phyloP scores from a whole-genome alignment of 2,888 invertebrate genomes.

The Idaea aversata region DNA sequence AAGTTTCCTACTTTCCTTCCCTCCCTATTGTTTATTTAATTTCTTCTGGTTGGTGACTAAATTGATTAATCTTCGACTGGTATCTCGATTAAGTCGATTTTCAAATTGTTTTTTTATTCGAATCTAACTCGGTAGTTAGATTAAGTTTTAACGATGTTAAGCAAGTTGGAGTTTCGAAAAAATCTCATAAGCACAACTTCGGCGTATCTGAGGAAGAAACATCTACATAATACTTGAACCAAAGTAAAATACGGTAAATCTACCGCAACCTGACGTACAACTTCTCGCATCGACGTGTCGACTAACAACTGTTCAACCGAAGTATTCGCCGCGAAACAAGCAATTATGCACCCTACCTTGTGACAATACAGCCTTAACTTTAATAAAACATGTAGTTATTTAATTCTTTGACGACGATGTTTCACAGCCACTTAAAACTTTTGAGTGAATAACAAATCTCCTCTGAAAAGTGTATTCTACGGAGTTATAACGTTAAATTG shows the following conservation, averaged over 20 bases:
- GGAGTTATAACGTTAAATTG: constrained; percentile 75
- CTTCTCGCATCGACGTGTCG: constrained; percentile 58
- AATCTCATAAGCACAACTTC: background rate
- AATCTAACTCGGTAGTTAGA: background rate
- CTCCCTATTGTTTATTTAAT: constrained; percentile 26
- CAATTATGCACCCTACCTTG: constrained; percentile 47
- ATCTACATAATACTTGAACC: constrained; percentile 42
- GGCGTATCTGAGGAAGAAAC: constrained; percentile 27
- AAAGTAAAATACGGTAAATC: constrained; percentile 53
- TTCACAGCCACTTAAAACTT: constrained; percentile 79
- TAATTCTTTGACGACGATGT: constrained; percentile 74
- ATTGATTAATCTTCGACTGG: constrained; percentile 18
- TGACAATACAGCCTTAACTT: constrained; percentile 36
- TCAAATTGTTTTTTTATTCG: background rate
- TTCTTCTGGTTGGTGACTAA: constrained; percentile 15
- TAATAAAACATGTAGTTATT: constrained; percentile 39
- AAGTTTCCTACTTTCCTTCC: constrained; percentile 19
- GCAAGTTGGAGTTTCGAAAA: background rate
- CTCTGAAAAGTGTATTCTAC: constrained; percentile 70
- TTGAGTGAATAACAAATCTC: constrained; percentile 78
- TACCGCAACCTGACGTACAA: constrained; percentile 57
- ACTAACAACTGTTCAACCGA: constrained; percentile 52
- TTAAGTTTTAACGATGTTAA: background rate
- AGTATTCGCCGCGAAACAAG: constrained; percentile 32
- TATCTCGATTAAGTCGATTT: constrained; percentile 22